Evolutionary conservation across 2,888 invertebrate species (phyloP).

Genomic region (Alentia gelatinosa): DNA sequence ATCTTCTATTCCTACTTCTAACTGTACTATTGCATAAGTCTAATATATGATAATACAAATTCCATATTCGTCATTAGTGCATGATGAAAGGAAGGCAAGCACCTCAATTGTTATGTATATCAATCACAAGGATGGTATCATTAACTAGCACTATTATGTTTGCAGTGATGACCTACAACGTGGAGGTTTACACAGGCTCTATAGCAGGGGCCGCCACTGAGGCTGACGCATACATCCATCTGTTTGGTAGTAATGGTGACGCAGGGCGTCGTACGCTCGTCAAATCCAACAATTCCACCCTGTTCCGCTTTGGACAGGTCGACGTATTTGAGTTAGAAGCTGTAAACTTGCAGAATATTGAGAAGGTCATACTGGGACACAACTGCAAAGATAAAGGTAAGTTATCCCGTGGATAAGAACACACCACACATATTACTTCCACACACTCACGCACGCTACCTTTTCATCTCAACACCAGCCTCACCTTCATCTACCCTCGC

Average conservation of each 20-base stretch:
- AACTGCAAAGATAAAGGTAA: slow-evolving; percentile 67
- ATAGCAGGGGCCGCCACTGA: slow-evolving; percentile 66
- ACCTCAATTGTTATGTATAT: too few species aligned
- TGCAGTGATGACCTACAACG: slow-evolving; percentile 61
- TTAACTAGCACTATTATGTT: neutral
- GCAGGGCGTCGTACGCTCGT: slow-evolving; percentile 62
- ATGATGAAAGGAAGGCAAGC: too few species aligned
- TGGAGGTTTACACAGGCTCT: slow-evolving; percentile 68
- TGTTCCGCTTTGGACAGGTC: slow-evolving; percentile 68
- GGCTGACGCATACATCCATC: slow-evolving; percentile 63
- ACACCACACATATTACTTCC: neutral
- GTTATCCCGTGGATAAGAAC: neutral
- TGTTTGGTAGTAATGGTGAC: slow-evolving; percentile 65
- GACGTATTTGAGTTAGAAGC: slow-evolving; percentile 78
- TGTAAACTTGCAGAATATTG: slow-evolving; percentile 72
- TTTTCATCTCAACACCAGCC: too few species aligned
- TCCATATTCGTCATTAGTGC: too few species aligned
- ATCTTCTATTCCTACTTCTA: too few species aligned
- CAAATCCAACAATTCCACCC: slow-evolving; percentile 14
- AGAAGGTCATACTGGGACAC: slow-evolving; percentile 74
- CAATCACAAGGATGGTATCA: neutral
- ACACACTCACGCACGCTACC: too few species aligned
- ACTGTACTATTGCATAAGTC: too few species aligned
- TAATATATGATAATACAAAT: too few species aligned
- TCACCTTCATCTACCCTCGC: too few species aligned